These are phyloP conservation scores for Napeogenes inachia DNA, from an alignment of 2,888 invertebrate species.

Conservation along the genomic window DNA sequence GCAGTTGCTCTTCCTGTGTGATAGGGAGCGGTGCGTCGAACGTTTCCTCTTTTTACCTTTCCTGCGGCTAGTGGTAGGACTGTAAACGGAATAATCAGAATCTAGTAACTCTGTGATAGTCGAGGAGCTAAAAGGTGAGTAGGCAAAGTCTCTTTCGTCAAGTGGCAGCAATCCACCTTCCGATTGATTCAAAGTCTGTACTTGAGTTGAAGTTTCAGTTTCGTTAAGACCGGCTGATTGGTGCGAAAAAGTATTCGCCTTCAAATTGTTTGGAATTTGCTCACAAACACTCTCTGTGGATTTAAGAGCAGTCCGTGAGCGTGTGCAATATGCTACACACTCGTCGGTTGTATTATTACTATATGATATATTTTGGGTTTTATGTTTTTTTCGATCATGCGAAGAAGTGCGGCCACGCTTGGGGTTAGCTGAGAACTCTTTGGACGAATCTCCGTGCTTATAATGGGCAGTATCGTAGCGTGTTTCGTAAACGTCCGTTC, in stretches of 20 bases:
- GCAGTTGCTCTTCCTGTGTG: slow-evolving; percentile 59
- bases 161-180: slow-evolving; percentile 69
- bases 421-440: slow-evolving; percentile 43
- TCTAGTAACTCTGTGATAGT: slow-evolving; percentile 70
- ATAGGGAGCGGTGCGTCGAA: slow-evolving; percentile 61
- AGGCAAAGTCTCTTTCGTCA: slow-evolving; percentile 72
- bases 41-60: slow-evolving; percentile 72
- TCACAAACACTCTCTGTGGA: slow-evolving; percentile 66
- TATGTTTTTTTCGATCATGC: slow-evolving; percentile 68
- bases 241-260: slow-evolving; percentile 40
- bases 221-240: slow-evolving; percentile 44
- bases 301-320: slow-evolving; percentile 71
- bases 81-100: slow-evolving; percentile 73
- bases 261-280: slow-evolving; percentile 46
- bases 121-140: slow-evolving; percentile 72
- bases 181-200: slow-evolving; percentile 43
- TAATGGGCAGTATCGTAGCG: slow-evolving; percentile 61
- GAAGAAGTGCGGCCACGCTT: slow-evolving; percentile 63
- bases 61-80: slow-evolving; percentile 61
- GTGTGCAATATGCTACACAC: slow-evolving; percentile 70
- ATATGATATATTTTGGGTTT: slow-evolving; percentile 46
- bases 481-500: slow-evolving; percentile 73
- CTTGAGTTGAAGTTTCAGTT: slow-evolving; percentile 44
- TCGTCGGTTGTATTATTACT: slow-evolving; percentile 51
- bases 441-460: slow-evolving; percentile 59